phyloP scores from a whole-genome alignment of 2,113 vertebrate genomes.

The Ptilorrhoa leucosticta region DNA sequence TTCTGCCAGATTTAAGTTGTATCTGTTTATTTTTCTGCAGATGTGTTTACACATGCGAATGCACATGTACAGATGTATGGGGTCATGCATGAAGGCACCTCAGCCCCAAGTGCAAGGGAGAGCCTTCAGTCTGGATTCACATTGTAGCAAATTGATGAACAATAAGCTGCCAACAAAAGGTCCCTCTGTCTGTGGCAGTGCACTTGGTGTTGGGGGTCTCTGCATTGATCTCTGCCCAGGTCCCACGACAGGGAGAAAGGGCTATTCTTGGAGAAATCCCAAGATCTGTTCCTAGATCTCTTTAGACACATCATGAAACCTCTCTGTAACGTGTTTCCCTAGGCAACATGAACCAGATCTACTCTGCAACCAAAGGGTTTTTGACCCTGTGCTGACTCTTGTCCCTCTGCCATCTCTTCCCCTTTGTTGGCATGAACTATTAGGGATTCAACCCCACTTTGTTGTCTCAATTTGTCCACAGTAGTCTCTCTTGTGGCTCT shows the following conservation, averaged over 20 bases:
- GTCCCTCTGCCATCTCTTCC: background rate
- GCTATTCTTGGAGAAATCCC: background rate
- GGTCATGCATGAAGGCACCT: background rate
- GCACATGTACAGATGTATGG: background rate
- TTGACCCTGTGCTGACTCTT: background rate
- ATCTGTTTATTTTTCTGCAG: background rate
- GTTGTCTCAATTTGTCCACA: background rate
- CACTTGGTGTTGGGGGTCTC: background rate
- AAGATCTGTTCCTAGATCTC: background rate
- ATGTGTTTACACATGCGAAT: background rate
- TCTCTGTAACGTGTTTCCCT: fast-evolving
- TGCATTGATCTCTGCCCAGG: background rate
- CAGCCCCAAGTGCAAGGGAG: background rate
- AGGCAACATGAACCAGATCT: fast-evolving
- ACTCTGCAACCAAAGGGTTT: background rate
- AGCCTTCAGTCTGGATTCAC: background rate
- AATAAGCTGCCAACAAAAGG: background rate
- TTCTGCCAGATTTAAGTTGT: background rate
- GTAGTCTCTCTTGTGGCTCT: background rate
- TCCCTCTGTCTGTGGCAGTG: fast-evolving
- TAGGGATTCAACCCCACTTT: background rate
- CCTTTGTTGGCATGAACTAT: background rate
- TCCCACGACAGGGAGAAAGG: too few species aligned
- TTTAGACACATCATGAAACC: background rate
- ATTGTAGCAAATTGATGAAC: fast-evolving